Conservation (phyloP, 2,888 invertebrate genomes). For the Cantharis lateralis region DNA sequence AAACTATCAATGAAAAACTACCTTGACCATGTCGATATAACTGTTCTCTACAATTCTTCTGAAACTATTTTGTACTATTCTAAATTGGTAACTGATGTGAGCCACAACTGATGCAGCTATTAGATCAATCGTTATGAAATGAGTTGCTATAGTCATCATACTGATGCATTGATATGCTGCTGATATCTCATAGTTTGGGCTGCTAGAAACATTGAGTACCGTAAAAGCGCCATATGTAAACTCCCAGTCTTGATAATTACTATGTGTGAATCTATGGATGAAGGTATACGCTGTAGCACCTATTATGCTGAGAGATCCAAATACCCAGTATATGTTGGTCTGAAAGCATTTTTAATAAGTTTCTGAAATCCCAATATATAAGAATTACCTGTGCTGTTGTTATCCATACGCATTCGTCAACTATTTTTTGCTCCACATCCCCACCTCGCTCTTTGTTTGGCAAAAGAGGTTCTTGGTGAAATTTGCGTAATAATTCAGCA, state of each 20-base stretch:
- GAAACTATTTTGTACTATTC: constrained; percentile 15
- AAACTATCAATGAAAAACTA: neutral
- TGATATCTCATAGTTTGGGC: constrained; percentile 19
- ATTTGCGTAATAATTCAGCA: neutral
- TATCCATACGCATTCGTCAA: neutral
- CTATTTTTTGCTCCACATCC: neutral
- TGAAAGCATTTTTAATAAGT: neutral
- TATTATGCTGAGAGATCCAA: neutral
- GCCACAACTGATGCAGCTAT: constrained; percentile 16
- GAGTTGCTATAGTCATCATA: constrained; percentile 6
- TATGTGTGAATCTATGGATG: neutral
- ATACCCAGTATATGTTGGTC: neutral
- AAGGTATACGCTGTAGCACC: neutral
- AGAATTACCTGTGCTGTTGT: neutral
- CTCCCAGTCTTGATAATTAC: constrained; percentile 18
- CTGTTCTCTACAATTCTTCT: constrained; percentile 11
- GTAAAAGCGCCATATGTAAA: constrained; percentile 16
- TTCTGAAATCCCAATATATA: neutral
- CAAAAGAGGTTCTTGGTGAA: neutral
- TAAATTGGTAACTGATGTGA: constrained; percentile 16
- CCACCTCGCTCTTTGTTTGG: neutral
- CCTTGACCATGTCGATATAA: constrained; percentile 8
- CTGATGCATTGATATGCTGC: constrained; percentile 9
- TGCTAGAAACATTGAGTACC: constrained; percentile 7
- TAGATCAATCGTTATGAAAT: constrained; percentile 7